phyloP scores from a whole-genome alignment of 2,888 invertebrate genomes.

The Cheilosia impressa region DNA sequence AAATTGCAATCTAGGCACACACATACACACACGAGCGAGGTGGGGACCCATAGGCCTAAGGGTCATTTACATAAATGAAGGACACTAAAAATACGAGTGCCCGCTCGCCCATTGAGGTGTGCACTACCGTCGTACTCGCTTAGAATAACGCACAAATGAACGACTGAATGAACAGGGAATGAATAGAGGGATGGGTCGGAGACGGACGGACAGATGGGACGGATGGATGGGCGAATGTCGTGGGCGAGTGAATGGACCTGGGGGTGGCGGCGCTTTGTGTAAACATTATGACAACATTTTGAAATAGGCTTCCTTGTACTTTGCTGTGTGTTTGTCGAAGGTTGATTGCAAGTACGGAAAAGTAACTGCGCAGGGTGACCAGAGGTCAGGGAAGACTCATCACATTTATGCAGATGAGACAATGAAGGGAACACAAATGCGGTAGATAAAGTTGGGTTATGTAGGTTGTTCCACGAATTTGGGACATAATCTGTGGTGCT shows the following conservation, averaged over 20 bases:
- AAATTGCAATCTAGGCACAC: conserved; percentile 66
- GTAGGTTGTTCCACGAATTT: no score
- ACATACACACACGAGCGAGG: conserved; percentile 14
- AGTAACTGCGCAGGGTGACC: conserved; percentile 30
- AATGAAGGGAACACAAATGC: no score
- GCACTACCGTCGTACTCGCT: conserved; percentile 28
- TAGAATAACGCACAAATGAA: conserved; percentile 51
- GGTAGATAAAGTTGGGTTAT: no score
- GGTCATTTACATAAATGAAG: conserved; percentile 70
- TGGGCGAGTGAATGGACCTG: conserved; percentile 2
- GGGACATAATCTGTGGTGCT: no score
- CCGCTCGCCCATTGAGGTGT: not conserved
- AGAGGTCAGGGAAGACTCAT: not conserved
- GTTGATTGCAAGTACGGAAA: conserved; percentile 16
- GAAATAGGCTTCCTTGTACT: conserved; percentile 53
- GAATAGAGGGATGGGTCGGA: conserved; percentile 17
- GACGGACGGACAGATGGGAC: not conserved
- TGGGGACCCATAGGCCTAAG: conserved; percentile 21
- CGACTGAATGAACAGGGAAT: conserved; percentile 52
- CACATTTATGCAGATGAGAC: no score
- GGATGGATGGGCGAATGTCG: not conserved
- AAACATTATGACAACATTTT: conserved; percentile 68
- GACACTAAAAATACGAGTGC: conserved; percentile 30
- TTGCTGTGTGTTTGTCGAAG: conserved; percentile 23
- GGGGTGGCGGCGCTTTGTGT: conserved; percentile 35